Base-by-base conservation (phyloP, 2,888 invertebrate species). In the Caenorhabditis wallacei region DNA sequence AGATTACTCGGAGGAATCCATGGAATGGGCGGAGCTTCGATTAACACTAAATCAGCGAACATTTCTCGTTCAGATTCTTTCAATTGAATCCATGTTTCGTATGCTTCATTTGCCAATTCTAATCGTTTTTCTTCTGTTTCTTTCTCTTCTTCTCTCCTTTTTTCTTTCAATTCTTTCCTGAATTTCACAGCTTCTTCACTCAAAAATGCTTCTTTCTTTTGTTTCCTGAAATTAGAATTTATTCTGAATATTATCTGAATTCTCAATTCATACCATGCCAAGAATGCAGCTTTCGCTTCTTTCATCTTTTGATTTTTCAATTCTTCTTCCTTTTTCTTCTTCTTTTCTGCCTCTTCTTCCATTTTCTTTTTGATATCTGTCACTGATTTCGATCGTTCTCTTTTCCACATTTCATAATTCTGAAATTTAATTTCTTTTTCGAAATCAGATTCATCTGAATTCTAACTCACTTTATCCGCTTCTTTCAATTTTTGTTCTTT, bases 1-100 rank as follows among this genome's bases (percentile, higher is more conserved):
- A 82, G 51, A 26, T 85, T 84, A 64, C 81, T 86, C 10, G 86
- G 83, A 11, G 86, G 86, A n/a, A 86, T 72, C 86, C 86, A 86
- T 11, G 86, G 86, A 43, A 72, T 63, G 35, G 66, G 66, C 26
- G 75, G 79, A 24, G 80, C 70, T 40, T 82, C 68, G 11, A 82
- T 69, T 1, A 79, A 43, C 13, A 78, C 78, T 16, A 72, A 48
- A 53, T 78, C 64, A 0, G 82, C 72, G 16, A 78, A 24, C 64
- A 82, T 56, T n/a, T 82, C 71, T 20, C 72, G 22, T 35, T 82
- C 71, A 13, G 64, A 48, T 35, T 64, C 84, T 72, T 86, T 86
- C 61, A 86, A 54, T 22, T 86, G 81, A 18, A 86, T 54, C 86
- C 86, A 86, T 0, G 83, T 84, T 46, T 85, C 76, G 30, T 84